Conservation (phyloP, 2,113 vertebrate genomes). For the Amblyopsis rosae region DNA sequence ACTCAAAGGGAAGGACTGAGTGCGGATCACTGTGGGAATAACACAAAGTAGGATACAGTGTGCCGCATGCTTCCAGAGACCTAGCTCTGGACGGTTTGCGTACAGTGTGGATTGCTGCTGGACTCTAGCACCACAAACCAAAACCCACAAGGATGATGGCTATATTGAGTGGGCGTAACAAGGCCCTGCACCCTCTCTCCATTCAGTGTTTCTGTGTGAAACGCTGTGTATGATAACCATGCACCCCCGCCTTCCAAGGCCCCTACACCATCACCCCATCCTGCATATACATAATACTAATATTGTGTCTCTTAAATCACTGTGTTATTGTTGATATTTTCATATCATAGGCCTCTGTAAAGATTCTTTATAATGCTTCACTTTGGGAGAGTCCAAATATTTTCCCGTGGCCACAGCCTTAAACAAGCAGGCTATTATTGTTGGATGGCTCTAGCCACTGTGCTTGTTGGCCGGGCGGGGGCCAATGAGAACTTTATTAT, state of each 20-base stretch:
- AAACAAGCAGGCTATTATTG: constrained; percentile 76
- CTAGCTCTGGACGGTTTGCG: constrained; percentile 45
- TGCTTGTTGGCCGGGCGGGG: constrained; percentile 39
- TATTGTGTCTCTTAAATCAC: constrained; percentile 62
- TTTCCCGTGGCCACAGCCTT: constrained; percentile 70
- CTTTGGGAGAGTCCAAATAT: constrained; percentile 78
- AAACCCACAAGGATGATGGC: constrained; percentile 22
- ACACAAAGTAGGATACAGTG: constrained; percentile 19
- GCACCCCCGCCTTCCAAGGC: too few relatives aligned
- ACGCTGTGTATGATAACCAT: constrained; percentile 26
- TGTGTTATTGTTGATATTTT: constrained; percentile 66
- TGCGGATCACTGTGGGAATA: constrained; percentile 36
- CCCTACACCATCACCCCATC: constrained; percentile 19
- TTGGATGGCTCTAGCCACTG: constrained; percentile 64
- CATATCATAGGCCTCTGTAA: constrained; percentile 62
- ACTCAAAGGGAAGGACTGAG: constrained; percentile 15
- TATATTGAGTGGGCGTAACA: constrained; percentile 14
- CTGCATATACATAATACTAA: constrained; percentile 39
- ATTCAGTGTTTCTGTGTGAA: constrained; percentile 19
- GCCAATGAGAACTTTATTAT: constrained; percentile 48
- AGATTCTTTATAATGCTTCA: constrained; percentile 75
- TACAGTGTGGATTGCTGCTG: constrained; percentile 18
- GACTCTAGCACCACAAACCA: constrained; percentile 9
- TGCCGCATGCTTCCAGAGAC: constrained; percentile 21
- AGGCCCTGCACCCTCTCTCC: constrained; percentile 19